Base-by-base conservation (phyloP, 2,888 invertebrate species). In the Portevinia maculata region DNA sequence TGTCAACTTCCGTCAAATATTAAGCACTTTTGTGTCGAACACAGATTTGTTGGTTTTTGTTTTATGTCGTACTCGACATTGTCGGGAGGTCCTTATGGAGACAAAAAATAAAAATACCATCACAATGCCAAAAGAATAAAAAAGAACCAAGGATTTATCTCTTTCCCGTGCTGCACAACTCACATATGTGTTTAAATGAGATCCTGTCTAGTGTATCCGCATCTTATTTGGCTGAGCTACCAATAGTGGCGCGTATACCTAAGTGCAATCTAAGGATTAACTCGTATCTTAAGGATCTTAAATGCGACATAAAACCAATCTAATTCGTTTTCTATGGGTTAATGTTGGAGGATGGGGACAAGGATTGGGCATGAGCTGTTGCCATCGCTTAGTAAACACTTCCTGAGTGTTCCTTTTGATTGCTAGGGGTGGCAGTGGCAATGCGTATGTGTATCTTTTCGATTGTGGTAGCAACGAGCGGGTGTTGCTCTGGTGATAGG, bases 1-100 rank as follows among this genome's bases (percentile, higher is more conserved):
- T 75, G 48, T 71, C 62, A 65, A 76, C 70, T 78, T 83, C 78
- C 83, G 65, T 78, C 78, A 83, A 83, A 83, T 67, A 71, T 78
- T 50, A 78, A 78, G 71, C 60, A 83, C 62, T 67, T 73, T 46
- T 65, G 71, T 70, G 59, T 69, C 62, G 76, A 81, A 76, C 76
- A 52, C 70, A 81, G 81, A 76, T 76, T 70, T 76, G 70, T 76
- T 59, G 59, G 67, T 75, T 52, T 69, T 76, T 76, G 70, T 78
- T 81, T 81, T 81, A 81, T 81, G 60, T 62, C 50, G 50, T 69
- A 50, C 74, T 75, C 19, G 69, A 59, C 44, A 70, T 64, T 46
- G 53, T 62, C 48, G 30, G 46, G 39, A 39, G 65, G 60, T 71
- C 62, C 70, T 73, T 53, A 24, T 8, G 64, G 50, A 28, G 50